Base-by-base conservation (phyloP, 2,113 vertebrate genomes). In the Corvus cornix region DNA sequence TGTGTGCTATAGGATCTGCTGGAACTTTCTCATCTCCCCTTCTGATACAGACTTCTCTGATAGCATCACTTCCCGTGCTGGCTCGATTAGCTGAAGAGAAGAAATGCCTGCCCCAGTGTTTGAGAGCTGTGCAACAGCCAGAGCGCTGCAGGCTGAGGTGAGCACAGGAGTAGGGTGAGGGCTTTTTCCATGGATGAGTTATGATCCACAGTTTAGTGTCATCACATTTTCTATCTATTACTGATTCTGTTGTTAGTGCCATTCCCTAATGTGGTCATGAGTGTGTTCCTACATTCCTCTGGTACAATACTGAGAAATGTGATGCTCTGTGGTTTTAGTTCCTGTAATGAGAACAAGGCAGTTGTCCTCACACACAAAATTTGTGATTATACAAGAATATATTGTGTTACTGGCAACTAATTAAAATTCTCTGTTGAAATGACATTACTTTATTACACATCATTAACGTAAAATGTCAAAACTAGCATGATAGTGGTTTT, bases 391-490 rank as follows among this genome's bases (percentile, higher is more conserved):
- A 85, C 76, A 51, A 52, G 74, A 37, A 63, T 87, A 53, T 79
- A 84, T 62, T 27, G 6, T 91, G 66, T 83, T 95, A 87, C 49
- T 89, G 87, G 78, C 59, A 83, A 76, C 78, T 96, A 91, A 95
- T 95, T 93, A 93, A 63, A 96, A 91, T 48, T 87, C 70, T 82
- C 70, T 62, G 49, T 58, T 91, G 74, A 91, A 85, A 94, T 52
- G 21, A 43, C 43, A 89, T 69, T 84, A 48, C 10, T 89, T 93
- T 87, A 89, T 87, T 93, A 77, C 30, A 31, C 11, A 85, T 53
- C 30, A 58, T 58, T 93, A 89, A 76, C 23, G 58, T 22, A 66
- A 89, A 91, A 93, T 74, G 67, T 80, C 87, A 93, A 91, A 91
- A 94, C 86, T 58, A 91, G 51, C 51, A 60, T 48, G 30, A 75